Percentiles rank a stretch among this genome's conserved stretches.
Evolutionary conservation across 2,888 invertebrate species (phyloP).

Genomic region (Tachina lurida): DNA sequence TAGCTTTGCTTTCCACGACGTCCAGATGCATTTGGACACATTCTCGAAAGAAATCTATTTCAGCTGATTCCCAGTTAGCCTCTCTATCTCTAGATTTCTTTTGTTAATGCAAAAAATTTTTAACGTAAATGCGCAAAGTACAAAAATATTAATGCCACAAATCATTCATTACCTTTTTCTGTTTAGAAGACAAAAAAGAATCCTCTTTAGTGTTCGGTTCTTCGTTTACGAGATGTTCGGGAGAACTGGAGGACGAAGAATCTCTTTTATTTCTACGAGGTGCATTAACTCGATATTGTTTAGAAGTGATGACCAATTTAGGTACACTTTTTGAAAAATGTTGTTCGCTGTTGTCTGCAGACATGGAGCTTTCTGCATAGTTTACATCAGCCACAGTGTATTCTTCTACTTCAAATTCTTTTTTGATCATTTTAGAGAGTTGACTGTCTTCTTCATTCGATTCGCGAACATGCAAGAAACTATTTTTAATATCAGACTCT

Average conservation of each 20-base stretch:
- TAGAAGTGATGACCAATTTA: neutral
- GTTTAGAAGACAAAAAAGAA: constrained; percentile 4
- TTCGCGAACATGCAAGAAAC: constrained; percentile 8
- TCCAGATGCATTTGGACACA: constrained; percentile 16
- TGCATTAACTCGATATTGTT: neutral
- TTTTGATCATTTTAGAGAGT: neutral
- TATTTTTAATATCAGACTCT: neutral
- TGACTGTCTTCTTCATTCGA: constrained; percentile 8
- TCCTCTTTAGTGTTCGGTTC: constrained; percentile 7
- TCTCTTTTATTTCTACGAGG: neutral
- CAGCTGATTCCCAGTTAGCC: constrained; percentile 24
- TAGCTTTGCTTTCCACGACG: constrained; percentile 27
- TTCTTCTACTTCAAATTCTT: constrained; percentile 30
- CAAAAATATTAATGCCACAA: too few relatives aligned
- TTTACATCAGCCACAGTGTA: constrained; percentile 27
- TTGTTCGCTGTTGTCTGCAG: neutral
- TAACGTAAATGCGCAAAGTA: too few relatives aligned
- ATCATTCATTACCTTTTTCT: too few relatives aligned
- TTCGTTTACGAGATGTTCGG: neutral
- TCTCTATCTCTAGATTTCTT: neutral
- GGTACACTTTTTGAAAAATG: neutral
- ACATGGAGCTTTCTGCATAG: constrained; percentile 8
- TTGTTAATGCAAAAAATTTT: too few relatives aligned
- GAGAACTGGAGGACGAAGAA: neutral
- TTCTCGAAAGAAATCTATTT: constrained; percentile 12